phyloP scores from a whole-genome alignment of 2,113 vertebrate species.

The Pterophyllum scalare region DNA sequence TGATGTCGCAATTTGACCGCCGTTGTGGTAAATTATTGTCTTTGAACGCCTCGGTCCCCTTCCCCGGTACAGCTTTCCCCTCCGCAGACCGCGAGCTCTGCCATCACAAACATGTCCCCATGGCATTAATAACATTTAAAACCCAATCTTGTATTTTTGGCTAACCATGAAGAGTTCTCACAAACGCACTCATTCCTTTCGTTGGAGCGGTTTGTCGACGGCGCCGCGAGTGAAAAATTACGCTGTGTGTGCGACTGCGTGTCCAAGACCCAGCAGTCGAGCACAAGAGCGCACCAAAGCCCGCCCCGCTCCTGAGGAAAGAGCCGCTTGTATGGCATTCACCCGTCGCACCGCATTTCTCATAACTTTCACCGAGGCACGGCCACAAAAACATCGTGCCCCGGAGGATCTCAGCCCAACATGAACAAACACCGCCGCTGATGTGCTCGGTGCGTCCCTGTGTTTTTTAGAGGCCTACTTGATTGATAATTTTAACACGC shows the following conservation, averaged over 20 bases:
- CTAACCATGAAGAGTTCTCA: constrained; percentile 43
- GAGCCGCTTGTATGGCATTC: constrained; percentile 60
- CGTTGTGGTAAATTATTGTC: constrained; percentile 63
- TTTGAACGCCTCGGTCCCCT: constrained; percentile 43
- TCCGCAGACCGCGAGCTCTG: constrained; percentile 6
- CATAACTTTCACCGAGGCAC: constrained; percentile 70
- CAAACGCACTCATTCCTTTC: constrained; percentile 24
- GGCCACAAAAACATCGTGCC: constrained; percentile 20
- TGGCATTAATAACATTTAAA: not conserved
- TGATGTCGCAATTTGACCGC: constrained; percentile 75
- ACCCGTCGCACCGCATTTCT: constrained; percentile 54
- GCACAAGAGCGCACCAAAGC: constrained; percentile 73
- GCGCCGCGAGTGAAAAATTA: constrained; percentile 47
- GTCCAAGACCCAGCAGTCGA: constrained; percentile 65
- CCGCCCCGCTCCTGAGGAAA: constrained; percentile 70
- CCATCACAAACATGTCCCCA: constrained; percentile 5
- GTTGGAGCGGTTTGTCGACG: constrained; percentile 36
- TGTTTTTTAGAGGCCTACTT: constrained; percentile 42
- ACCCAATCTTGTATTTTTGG: not conserved
- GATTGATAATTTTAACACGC: constrained; percentile 39
- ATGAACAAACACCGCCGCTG: not conserved
- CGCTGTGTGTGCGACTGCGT: constrained; percentile 70
- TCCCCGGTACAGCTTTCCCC: constrained; percentile 39
- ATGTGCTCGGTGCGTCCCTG: constrained; percentile 40
- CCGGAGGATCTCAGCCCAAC: not conserved